Evolutionary conservation across 2,113 vertebrate genomes (phyloP).

Genomic region (Lycocorax pyrrhopterus): DNA sequence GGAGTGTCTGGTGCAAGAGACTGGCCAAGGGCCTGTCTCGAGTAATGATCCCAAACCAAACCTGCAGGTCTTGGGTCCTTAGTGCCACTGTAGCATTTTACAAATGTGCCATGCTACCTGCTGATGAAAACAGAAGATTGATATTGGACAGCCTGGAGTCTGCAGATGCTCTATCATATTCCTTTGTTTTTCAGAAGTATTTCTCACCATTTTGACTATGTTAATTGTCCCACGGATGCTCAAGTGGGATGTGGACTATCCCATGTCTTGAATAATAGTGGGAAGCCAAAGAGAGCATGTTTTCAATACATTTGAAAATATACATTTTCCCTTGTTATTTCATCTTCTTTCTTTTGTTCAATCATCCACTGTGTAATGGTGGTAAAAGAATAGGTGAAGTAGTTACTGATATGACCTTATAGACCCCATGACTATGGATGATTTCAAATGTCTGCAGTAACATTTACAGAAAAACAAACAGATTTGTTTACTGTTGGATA

Average conservation of each 20-base stretch:
- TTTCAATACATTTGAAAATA: not conserved
- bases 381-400: not conserved
- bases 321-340: not conserved
- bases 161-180: not conserved
- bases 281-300: not conserved
- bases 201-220: not conserved
- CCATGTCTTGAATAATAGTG: not conserved
- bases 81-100: not conserved
- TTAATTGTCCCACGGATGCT: accelerated
- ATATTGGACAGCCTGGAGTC: not conserved
- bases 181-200: not conserved
- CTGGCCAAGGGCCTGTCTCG: accelerated
- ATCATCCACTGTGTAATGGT: not conserved
- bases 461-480: not conserved
- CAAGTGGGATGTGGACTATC: not conserved
- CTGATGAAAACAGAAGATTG: not conserved
- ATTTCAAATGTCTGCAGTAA: not conserved
- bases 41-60: not conserved
- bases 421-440: not conserved
- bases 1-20: not conserved
- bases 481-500: not conserved
- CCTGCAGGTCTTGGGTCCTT: not conserved
- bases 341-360: not conserved
- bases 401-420: not conserved
- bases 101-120: not conserved